Evolutionary conservation across 2,797 vertebrate genomes (phyloP).

Genomic region (Pantherophis alleghaniensis): DNA sequence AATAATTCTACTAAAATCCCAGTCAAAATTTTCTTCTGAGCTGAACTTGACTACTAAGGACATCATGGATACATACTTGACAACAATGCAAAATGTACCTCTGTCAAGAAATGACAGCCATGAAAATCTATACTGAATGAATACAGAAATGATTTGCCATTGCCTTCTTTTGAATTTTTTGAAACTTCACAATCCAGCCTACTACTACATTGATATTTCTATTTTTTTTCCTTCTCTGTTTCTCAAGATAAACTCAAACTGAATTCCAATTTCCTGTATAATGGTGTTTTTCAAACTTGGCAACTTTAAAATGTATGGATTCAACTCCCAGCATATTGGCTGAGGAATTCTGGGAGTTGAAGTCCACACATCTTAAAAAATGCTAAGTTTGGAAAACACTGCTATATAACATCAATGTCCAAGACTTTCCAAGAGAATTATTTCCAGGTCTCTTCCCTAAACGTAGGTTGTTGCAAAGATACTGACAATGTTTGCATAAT

Average conservation of each 20-base stretch:
- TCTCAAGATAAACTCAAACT: neutral
- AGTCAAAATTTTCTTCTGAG: neutral
- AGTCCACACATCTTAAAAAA: neutral
- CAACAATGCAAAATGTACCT: neutral
- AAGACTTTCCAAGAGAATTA: neutral
- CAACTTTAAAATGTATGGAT: neutral
- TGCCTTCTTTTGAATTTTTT: neutral
- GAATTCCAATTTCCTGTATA: neutral
- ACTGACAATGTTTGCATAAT: neutral
- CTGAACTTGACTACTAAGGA: neutral
- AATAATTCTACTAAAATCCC: neutral
- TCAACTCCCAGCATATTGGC: neutral
- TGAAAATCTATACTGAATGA: neutral
- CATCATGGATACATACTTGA: neutral
- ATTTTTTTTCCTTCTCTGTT: neutral
- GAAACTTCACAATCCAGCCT: neutral
- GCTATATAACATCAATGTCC: neutral
- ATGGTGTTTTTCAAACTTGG: neutral
- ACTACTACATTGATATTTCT: neutral
- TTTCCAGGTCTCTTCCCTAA: constrained; percentile 2
- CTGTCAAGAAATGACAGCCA: neutral
- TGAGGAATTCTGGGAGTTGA: neutral
- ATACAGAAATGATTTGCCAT: neutral
- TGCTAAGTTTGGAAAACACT: neutral
- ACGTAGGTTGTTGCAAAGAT: neutral